phyloP scores from a whole-genome alignment of 1,140 invertebrate species.

The Bombus difficillimus region DNA sequence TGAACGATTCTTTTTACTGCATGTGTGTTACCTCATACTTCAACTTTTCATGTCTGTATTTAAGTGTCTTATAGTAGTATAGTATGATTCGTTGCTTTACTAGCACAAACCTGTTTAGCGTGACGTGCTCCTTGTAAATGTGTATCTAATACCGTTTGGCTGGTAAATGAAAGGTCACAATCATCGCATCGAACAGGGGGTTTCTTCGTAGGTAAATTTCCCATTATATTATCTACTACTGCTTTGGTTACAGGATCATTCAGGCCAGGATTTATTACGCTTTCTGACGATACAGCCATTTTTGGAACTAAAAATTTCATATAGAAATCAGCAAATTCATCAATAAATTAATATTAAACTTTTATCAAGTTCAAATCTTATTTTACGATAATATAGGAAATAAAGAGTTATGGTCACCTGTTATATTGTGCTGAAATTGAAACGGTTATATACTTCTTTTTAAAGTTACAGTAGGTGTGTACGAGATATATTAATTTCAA shows the following conservation, averaged over 20 bases:
- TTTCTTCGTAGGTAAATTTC: conserved; percentile 82
- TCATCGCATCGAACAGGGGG: conserved; percentile 81
- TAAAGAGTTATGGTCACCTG: not conserved
- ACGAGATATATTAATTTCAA: not conserved
- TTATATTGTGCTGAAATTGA: not conserved
- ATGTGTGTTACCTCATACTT: not conserved
- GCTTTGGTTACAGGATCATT: conserved; percentile 83
- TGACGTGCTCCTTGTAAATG: conserved; percentile 83
- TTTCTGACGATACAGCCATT: conserved; percentile 66
- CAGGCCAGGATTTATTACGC: conserved; percentile 60
- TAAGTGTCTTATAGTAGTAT: not conserved
- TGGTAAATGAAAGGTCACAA: conserved; percentile 82
- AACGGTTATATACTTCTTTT: not conserved
- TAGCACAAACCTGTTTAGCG: conserved; percentile 81
- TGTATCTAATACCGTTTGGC: conserved; percentile 81
- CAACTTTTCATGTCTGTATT: not conserved
- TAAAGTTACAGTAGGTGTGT: not conserved
- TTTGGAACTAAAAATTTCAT: conserved; percentile 30
- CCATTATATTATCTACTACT: conserved; percentile 83
- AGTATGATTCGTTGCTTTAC: not conserved
- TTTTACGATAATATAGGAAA: not conserved
- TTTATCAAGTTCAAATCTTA: not conserved
- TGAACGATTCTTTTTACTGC: not conserved
- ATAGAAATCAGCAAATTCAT: not conserved
- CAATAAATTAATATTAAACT: not conserved